These are phyloP conservation scores for Megalopta genalis DNA, from an alignment of 1,140 invertebrate genomes.

Conservation along the genomic window DNA sequence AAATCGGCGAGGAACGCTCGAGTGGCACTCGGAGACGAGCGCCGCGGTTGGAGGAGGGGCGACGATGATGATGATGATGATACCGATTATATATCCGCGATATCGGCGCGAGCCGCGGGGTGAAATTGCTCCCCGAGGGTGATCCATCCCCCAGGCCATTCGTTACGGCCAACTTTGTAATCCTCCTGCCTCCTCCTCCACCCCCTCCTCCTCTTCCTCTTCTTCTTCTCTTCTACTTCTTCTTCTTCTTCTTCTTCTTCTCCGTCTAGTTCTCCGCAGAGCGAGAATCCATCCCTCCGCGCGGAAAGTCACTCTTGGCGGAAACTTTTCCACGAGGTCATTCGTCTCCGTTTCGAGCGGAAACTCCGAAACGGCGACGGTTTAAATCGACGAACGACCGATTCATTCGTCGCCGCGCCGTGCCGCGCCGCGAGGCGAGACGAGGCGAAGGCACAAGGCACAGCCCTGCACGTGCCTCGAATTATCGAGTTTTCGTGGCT, in stretches of 20 bases:
- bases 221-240: neutral
- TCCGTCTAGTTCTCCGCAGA: too few species aligned
- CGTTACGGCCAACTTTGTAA: neutral
- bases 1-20: conserved; percentile 7
- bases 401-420: neutral
- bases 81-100: conserved; percentile 1
- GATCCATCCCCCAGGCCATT: neutral
- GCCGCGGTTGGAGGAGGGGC: too few species aligned
- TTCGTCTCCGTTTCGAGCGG: neutral
- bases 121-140: conserved; percentile 8
- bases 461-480: neutral
- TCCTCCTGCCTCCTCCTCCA: too few species aligned
- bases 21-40: neutral
- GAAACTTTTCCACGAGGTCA: neutral
- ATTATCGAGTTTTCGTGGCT: neutral
- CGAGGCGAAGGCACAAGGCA: too few species aligned
- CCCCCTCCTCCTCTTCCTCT: too few species aligned
- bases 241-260: too few species aligned
- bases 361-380: neutral
- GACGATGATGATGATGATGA: neutral
- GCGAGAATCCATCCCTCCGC: neutral
- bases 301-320: neutral
- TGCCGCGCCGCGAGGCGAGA: too few species aligned
- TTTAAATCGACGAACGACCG: neutral
- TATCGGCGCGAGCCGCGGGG: neutral